A percentile compares a stretch with the other conserved stretches of the same genome.
Conservation (phyloP, 2,113 vertebrate species). For the Cardinalis cardinalis region DNA sequence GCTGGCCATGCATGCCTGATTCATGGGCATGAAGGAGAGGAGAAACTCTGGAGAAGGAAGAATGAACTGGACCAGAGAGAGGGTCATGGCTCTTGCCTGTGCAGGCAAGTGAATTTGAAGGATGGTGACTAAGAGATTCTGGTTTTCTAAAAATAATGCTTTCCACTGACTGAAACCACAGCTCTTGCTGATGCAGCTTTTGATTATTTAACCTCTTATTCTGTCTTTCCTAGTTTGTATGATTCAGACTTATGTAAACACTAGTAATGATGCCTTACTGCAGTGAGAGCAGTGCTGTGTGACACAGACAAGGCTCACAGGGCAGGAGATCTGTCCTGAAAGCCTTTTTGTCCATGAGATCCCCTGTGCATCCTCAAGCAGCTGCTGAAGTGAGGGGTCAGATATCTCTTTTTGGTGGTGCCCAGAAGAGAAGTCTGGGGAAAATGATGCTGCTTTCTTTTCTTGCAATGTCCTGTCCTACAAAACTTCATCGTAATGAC, state of each 20-base stretch:
- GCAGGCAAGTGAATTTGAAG: neutral
- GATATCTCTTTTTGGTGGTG: neutral
- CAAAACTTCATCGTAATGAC: neutral
- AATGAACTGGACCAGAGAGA: neutral
- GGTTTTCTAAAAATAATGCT: slow-evolving; percentile 9
- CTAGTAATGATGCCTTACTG: neutral
- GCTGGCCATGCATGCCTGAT: rapidly evolving
- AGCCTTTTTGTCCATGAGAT: neutral
- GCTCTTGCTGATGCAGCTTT: neutral
- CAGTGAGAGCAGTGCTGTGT: neutral
- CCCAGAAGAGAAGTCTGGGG: neutral
- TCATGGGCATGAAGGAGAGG: neutral
- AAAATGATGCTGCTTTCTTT: neutral
- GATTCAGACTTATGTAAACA: slow-evolving; percentile 12
- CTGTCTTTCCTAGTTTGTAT: neutral
- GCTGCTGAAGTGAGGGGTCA: neutral
- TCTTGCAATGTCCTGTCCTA: neutral
- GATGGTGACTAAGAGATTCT: neutral
- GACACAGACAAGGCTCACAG: neutral
- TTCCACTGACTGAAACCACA: neutral
- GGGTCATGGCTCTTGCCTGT: neutral
- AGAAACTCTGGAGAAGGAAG: neutral
- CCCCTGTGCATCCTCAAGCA: neutral
- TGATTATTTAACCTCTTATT: slow-evolving; percentile 18
- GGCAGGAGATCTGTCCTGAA: neutral